Base-by-base conservation (phyloP, 2,888 invertebrate genomes). In the Epinotia brunnichana region DNA sequence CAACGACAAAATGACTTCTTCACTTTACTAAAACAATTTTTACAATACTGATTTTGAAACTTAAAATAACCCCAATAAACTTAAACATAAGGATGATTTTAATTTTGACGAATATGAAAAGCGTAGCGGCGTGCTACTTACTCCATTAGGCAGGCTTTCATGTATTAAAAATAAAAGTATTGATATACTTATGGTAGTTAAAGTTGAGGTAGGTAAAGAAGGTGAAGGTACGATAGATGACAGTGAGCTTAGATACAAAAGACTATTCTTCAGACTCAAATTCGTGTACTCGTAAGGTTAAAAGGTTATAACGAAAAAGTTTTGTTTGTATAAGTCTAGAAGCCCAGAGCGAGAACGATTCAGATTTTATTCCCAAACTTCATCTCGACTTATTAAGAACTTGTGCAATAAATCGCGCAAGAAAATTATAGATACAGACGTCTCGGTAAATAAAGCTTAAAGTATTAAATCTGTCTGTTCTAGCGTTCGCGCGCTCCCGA, bases 371-470 rank as follows among this genome's bases (percentile, higher is more conserved):
- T n/a, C 67, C 75, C 69, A 75, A 85, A 85, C 81, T 86, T 83
- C 77, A 85, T 82, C 82, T 81, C 76, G 78, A 81, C 83, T 85
- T 82, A 87, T 89, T 87, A 87, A 85, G 67, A 90, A 90, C 85
- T 89, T 86, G 75, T 69, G 84, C 86, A 84, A 90, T 91, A 91
- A 92, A 92, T 92, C 83, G 79, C 79, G 80, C 85, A 87, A 87
- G 86, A 85, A 87, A 90, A 87, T 86, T 85, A 83, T 87, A 81
- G 82, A 79, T 81, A 87, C 87, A 87, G 85, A 89, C 86, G 84
- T 85, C 83, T 79, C 86, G 84, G 90, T 90, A 91, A 90, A 91
- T 91, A 91, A 90, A 88, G 90, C 91, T 91, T 90, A 90, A n/a
- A 89, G 89, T 88, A 88, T 91, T 90, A 89, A 90, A 91, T 91